Percentiles rank a stretch among this genome's conserved stretches.
phyloP scores from a whole-genome alignment of 30 jellyfish, hydroid and myxozoan species.

The Rhopilema esculentum region DNA sequence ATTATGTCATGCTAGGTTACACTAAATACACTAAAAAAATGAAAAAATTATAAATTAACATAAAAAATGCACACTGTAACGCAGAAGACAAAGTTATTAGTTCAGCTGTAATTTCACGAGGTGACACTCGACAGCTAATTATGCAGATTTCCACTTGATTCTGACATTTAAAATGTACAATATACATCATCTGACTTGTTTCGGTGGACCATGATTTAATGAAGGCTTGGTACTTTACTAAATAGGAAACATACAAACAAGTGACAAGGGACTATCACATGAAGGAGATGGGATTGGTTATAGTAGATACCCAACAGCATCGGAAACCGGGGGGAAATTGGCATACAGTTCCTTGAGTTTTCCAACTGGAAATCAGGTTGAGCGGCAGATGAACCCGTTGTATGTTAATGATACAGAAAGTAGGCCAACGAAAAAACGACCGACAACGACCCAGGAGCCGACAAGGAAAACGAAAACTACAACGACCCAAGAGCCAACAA shows the following conservation, averaged over 20 bases:
- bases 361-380: background rate
- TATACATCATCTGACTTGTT: too few species aligned
- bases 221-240: background rate
- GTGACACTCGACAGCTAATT: too few species aligned
- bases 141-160: too few species aligned
- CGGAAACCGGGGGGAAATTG: slow-evolving; percentile 12
- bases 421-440: slow-evolving; percentile 37
- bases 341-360: background rate
- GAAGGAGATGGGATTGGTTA: slow-evolving; percentile 38
- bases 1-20: too few species aligned
- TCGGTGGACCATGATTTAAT: too few species aligned
- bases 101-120: too few species aligned
- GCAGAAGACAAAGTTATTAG: too few species aligned
- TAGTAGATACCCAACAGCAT: slow-evolving; percentile 19
- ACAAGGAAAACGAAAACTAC: slow-evolving; percentile 1
- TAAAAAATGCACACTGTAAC: too few species aligned
- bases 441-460: slow-evolving; percentile 45
- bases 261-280: slow-evolving; percentile 47
- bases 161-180: too few species aligned
- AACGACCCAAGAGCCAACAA: slow-evolving; percentile 15
- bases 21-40: too few species aligned
- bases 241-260: slow-evolving; percentile 28
- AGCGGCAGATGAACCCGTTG: slow-evolving; percentile 39
- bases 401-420: slow-evolving; percentile 32
- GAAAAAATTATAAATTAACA: too few species aligned